Evolutionary conservation across 1,140 invertebrate species (phyloP).

Genomic region (Hirudo medicinalis): DNA sequence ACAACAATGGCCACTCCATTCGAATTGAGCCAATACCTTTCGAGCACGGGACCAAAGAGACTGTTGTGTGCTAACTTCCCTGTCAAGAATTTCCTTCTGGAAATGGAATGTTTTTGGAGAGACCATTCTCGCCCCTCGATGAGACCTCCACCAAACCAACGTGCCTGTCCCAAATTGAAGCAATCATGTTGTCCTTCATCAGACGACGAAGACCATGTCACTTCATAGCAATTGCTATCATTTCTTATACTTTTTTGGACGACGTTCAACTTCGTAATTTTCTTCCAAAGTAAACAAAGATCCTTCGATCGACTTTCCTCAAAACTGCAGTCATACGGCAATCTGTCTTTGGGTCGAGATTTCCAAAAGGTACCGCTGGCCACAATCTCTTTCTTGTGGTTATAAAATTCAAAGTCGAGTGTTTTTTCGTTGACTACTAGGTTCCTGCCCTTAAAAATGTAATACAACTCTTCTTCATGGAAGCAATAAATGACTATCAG

Average conservation of each 20-base stretch:
- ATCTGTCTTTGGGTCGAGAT: conserved; percentile 11
- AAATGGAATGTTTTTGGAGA: conserved; percentile 9
- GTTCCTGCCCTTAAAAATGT: conserved; percentile 7
- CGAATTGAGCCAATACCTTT: conserved; percentile 27
- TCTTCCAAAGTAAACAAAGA: conserved; percentile 20
- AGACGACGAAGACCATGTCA: conserved; percentile 26
- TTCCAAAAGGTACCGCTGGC: conserved; percentile 9
- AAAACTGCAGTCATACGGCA: conserved; percentile 20
- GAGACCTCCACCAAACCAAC: conserved; percentile 21
- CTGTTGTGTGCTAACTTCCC: background rate
- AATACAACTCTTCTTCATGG: conserved; percentile 16
- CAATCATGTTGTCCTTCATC: conserved; percentile 29
- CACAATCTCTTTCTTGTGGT: background rate
- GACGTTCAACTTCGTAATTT: conserved; percentile 7
- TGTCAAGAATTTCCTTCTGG: conserved; percentile 13
- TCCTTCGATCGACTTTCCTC: background rate
- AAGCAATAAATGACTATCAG: conserved; percentile 15
- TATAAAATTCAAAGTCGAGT: background rate
- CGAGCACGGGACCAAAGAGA: conserved; percentile 23
- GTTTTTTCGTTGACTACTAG: conserved; percentile 16
- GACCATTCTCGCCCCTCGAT: conserved; percentile 14
- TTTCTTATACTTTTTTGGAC: background rate
- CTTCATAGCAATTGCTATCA: conserved; percentile 26
- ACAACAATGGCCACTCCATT: conserved; percentile 33
- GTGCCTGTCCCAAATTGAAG: conserved; percentile 26